These are phyloP conservation scores for Bombus waltoni DNA, from an alignment of 1,140 invertebrate species.

Conservation along the genomic window DNA sequence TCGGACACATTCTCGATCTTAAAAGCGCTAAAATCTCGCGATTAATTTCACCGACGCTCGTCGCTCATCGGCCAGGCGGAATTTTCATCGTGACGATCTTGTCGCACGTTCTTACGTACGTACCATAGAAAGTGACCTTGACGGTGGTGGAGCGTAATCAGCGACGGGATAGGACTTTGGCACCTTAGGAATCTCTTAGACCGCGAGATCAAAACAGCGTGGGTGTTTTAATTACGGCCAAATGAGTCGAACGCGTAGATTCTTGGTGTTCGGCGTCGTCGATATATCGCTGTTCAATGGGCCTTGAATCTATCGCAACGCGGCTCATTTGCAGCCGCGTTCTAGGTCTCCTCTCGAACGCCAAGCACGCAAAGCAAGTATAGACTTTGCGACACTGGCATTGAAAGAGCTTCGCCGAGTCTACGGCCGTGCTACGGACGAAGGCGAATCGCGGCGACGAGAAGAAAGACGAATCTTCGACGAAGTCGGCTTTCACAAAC, in stretches of 20 bases:
- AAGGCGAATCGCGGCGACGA: background rate
- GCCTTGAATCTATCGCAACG: constrained; percentile 46
- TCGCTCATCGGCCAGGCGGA: background rate
- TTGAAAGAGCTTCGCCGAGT: background rate
- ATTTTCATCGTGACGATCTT: background rate
- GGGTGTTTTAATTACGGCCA: constrained; percentile 69
- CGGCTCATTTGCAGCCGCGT: constrained; percentile 14
- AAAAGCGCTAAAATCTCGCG: too few species aligned
- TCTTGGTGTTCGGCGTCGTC: constrained; percentile 39
- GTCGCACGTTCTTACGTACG: background rate
- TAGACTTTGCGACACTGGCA: constrained; percentile 12
- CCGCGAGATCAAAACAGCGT: constrained; percentile 63
- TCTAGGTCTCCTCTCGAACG: background rate
- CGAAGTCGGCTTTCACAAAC: background rate
- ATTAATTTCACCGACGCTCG: background rate
- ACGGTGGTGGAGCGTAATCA: constrained; percentile 41
- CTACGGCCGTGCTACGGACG: background rate
- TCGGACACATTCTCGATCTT: too few species aligned
- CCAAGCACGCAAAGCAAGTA: too few species aligned
- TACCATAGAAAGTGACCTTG: constrained; percentile 43
- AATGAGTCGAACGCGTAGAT: constrained; percentile 52
- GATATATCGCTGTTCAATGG: constrained; percentile 47
- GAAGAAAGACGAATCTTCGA: background rate
- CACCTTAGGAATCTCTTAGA: constrained; percentile 50
- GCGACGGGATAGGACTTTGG: constrained; percentile 9